Evolutionary conservation across 2,797 vertebrate genomes (phyloP), one percentile per base, ranked within the genome.

Genomic region (Mormyrus hasselquistii): DNA sequence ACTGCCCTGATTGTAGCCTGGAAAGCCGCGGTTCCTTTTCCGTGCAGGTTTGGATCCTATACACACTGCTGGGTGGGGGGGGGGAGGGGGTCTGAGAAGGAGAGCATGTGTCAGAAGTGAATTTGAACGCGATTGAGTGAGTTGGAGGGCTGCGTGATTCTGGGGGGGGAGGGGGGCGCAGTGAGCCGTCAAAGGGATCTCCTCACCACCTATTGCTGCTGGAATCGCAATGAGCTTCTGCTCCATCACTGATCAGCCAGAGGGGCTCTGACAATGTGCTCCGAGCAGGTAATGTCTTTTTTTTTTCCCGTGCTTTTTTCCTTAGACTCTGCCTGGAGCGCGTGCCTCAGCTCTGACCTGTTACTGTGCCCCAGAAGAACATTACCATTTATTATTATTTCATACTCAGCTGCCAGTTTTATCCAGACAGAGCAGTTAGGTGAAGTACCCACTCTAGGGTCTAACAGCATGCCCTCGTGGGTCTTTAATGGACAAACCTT

Each of bases 131-230:
- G 34, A 76, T 38, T 41, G 69, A 76, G 69, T 1, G 12, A 73
- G 69, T 16, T 38, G 12, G 34, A 73, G 12, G 69, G 69, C 8
- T 41, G 69, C 5, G 16, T 76, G 34, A 73, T 34, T 73, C 9
- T 19, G 52, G n/a, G 55, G 7, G 7, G 47, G n/a, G 47, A 10
- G 47, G 19, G 19, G 44, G 22, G 1, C 8, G 5, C 12, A 76
- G 34, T 4, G 69, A 25, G 34, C 69, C 34, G 12, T 76, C 38
- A 41, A 38, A 76, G 69, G 69, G 69, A 76, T 76, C 69, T 41
- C 82, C 49, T 85, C 83, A 85, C 83, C 47, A 25, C 49, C 25
- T 22, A 85, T n/a, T 85, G 83, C 47, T 85, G 83, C 44, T 50
- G 10, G 83, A 85, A 85, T 85, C 22, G 9, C 41, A 52, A 22